phyloP scores from a whole-genome alignment of 2,797 vertebrate genomes.

The Urophycis tenuis region DNA sequence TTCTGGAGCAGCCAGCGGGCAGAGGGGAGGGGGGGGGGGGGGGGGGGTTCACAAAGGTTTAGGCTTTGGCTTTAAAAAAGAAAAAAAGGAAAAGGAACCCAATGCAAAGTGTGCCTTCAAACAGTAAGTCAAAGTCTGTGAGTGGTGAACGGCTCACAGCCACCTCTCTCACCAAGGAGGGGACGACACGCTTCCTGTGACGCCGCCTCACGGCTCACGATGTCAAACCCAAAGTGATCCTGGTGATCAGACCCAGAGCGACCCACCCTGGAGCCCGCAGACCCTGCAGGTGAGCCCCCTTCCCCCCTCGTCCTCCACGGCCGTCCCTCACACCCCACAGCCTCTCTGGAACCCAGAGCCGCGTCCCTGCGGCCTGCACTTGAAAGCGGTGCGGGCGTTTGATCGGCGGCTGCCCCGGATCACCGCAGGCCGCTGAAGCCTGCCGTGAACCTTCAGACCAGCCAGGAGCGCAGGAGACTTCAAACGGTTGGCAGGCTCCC shows the following conservation, averaged over 20 bases:
- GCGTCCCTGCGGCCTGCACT: background rate
- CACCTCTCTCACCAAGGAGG: background rate
- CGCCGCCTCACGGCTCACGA: background rate
- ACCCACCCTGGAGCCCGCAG: background rate
- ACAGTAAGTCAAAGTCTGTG: too few species aligned
- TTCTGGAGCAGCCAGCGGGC: slow-evolving; percentile 73
- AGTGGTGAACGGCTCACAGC: background rate
- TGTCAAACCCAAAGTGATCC: background rate
- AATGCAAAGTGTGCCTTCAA: background rate
- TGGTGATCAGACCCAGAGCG: background rate
- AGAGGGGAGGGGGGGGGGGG: slow-evolving; percentile 32
- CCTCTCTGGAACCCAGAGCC: background rate
- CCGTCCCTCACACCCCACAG: background rate
- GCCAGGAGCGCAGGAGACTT: background rate
- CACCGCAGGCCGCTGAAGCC: background rate
- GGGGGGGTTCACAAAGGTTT: background rate
- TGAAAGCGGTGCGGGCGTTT: background rate
- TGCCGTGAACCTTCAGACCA: background rate
- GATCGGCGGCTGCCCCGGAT: background rate
- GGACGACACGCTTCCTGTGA: background rate
- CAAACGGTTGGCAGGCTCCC: background rate
- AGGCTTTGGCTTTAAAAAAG: background rate
- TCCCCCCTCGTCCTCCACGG: background rate
- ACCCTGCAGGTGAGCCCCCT: background rate
- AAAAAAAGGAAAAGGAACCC: background rate